Conservation (phyloP, 37 sponge, comb jelly and placozoan genomes). For the Haliclona indistincta region DNA sequence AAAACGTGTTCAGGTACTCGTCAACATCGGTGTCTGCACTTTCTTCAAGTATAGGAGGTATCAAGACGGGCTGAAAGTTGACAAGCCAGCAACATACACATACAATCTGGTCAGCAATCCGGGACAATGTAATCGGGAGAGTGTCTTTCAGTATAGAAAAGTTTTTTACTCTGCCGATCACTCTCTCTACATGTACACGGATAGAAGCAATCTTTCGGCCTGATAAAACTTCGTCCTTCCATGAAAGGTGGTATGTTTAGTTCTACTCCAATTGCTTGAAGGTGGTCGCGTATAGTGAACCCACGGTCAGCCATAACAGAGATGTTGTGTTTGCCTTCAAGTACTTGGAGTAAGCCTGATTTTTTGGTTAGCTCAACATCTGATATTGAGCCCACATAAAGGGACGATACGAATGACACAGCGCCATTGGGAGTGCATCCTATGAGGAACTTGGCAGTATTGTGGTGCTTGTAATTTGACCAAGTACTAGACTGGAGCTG, state of each 20-base stretch:
- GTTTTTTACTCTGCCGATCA: constrained; percentile 53
- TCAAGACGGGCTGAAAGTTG: constrained; percentile 63
- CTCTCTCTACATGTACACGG: constrained; percentile 68
- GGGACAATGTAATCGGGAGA: constrained; percentile 40
- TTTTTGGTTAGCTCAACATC: constrained; percentile 29
- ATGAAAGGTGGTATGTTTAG: constrained; percentile 68
- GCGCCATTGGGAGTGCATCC: constrained; percentile 35
- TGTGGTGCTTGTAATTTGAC: constrained; percentile 44
- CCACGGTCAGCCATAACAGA: constrained; percentile 62
- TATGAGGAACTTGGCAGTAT: constrained; percentile 36
- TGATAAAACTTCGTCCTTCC: constrained; percentile 29
- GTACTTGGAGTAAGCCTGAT: constrained; percentile 17
- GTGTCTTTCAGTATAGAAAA: constrained; percentile 40
- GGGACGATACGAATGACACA: constrained; percentile 20
- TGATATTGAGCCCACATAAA: constrained; percentile 47
- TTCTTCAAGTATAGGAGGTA: constrained; percentile 18
- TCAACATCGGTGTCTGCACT: constrained; percentile 12
- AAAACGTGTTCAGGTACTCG: constrained; percentile 7
- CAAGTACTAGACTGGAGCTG: constrained; percentile 34
- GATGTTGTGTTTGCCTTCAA: constrained; percentile 37
- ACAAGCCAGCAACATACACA: constrained; percentile 50
- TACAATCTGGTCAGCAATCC: constrained; percentile 53
- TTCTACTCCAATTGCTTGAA: constrained; percentile 30
- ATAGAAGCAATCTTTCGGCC: constrained; percentile 51
- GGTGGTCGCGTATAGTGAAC: constrained; percentile 56